Percentiles rank a stretch among this genome's conserved stretches.
phyloP scores from a whole-genome alignment of 2,888 invertebrate species.

The Cynaeus angustus region DNA sequence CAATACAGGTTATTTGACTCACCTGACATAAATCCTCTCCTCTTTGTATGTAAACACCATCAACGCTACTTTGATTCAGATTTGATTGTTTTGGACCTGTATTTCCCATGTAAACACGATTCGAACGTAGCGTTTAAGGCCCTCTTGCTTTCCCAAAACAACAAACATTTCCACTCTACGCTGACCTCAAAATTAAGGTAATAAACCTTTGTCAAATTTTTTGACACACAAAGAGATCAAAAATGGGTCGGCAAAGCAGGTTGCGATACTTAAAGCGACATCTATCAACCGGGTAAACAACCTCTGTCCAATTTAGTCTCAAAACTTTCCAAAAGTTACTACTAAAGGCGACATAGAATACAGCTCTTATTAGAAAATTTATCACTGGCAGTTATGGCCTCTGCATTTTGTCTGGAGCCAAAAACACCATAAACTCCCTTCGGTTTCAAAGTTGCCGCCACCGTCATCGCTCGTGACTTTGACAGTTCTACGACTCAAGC shows the following conservation, averaged over 20 bases:
- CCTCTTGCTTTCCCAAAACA: slow-evolving; percentile 52
- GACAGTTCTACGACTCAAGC: slow-evolving; percentile 15
- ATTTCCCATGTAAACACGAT: slow-evolving; percentile 69
- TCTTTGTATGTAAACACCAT: slow-evolving; percentile 64
- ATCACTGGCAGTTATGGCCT: no score
- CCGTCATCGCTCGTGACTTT: background rate
- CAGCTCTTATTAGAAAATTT: no score
- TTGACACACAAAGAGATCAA: slow-evolving; percentile 22
- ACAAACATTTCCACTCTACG: slow-evolving; percentile 58
- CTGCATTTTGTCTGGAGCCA: no score
- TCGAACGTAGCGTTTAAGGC: slow-evolving; percentile 32
- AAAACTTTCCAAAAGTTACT: no score
- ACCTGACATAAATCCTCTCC: slow-evolving; percentile 66
- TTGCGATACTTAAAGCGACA: background rate
- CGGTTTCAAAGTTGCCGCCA: background rate
- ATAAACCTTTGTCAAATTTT: slow-evolving; percentile 52
- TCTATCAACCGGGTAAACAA: no score
- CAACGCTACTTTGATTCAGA: slow-evolving; percentile 60
- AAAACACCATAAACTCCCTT: background rate
- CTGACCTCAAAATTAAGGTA: slow-evolving; percentile 64
- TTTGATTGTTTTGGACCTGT: slow-evolving; percentile 62
- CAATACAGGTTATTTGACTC: slow-evolving; percentile 60
- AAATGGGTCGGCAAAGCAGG: slow-evolving; percentile 2
- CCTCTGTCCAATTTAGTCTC: no score
- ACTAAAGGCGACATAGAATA: no score